Evolutionary conservation across 2,888 invertebrate genomes (phyloP), one percentile per base, ranked within the genome.

Genomic region (Bugulina stolonifera): DNA sequence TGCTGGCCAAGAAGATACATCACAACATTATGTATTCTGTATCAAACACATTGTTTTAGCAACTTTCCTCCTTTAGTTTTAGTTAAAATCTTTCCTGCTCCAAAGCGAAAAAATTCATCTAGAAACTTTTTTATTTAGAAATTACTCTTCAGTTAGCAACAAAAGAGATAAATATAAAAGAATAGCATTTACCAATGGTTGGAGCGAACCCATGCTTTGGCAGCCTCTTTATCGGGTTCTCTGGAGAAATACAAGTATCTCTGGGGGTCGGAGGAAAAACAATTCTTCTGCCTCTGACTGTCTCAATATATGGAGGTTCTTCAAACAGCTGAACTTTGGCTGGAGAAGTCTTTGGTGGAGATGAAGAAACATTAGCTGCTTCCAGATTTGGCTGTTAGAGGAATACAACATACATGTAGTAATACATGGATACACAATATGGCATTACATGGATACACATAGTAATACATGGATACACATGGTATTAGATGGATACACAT

Each of bases 241-340:
- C 64, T 29, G 64, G 34, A 64, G 64, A 64, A 32, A 64, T 64
- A n/a, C 64, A 34, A 1, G 2, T 2, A 64, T 64, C 64, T 64
- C 64, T 64, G 3, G 64, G 64, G 32, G 64, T 64, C n/a, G 64
- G 64, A 64, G 64, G 64, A 64, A 64, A 64, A 14, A 64, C n/a
- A 14, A 64, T 27, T 27, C 27, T 27, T 64, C 64, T 64, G 22
- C 64, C 64, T 64, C 64, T 64, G 5, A 64, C 27, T 3, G 32
- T 64, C n/a, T 64, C 64, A 22, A 64, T 64, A 14, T 64, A 34
- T 10, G 64, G 64, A 14, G 64, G 64, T 5, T 64, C 64, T 32
- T 64, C 64, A 34, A 64, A 64, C 34, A 64, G 34, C 27, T 27
- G 27, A 29, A 64, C 27, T 32, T 64, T 64, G 5, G 64, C 27